These are phyloP conservation scores for Beris chalybata DNA, from an alignment of 2,888 invertebrate genomes.

Conservation along the genomic window DNA sequence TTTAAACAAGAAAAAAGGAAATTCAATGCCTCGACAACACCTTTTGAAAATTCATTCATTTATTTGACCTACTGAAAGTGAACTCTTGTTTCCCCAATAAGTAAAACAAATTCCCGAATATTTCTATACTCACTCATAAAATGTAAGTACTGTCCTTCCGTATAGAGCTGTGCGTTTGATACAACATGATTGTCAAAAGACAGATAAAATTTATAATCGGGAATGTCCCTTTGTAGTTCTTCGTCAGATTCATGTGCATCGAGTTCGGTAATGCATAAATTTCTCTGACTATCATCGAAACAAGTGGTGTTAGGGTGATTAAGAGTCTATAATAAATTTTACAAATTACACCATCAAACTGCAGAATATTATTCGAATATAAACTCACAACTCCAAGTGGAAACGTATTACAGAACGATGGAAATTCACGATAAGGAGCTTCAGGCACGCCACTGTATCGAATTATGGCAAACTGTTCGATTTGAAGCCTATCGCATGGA, in stretches of 20 bases:
- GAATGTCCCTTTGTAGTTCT: conserved; percentile 38
- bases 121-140: conserved; percentile 45
- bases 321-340: conserved; percentile 37
- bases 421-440: conserved; percentile 15
- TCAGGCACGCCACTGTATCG: conserved; percentile 40
- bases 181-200: conserved; percentile 45
- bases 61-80: too few species aligned
- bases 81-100: too few species aligned
- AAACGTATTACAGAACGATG: conserved; percentile 38
- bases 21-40: too few species aligned
- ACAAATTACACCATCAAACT: too few species aligned
- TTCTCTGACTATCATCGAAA: conserved; percentile 26
- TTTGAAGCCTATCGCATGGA: conserved; percentile 40
- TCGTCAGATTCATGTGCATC: conserved; percentile 39
- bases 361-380: neutral
- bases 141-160: conserved; percentile 41
- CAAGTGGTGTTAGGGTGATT: conserved; percentile 46
- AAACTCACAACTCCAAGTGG: conserved; percentile 38
- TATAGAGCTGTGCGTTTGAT: conserved; percentile 43
- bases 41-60: too few species aligned
- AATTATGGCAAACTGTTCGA: conserved; percentile 46
- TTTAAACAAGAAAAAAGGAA: too few species aligned
- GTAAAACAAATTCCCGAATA: too few species aligned
- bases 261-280: conserved; percentile 44
- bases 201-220: conserved; percentile 45